phyloP scores from a whole-genome alignment of 2,888 invertebrate species.

The Drosophila lutescens region DNA sequence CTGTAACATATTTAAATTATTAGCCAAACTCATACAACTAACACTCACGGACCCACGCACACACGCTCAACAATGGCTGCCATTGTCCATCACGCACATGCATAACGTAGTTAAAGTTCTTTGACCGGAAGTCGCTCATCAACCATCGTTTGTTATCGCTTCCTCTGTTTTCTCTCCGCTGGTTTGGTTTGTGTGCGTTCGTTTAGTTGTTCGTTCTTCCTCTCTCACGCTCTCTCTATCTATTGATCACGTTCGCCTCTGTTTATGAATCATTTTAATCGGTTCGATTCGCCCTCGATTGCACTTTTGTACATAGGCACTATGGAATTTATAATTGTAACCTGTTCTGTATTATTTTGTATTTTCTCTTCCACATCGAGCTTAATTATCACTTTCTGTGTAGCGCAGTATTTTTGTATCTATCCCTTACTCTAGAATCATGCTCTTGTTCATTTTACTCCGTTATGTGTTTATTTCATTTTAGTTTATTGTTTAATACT shows the following conservation, averaged over 20 bases:
- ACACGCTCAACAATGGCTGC: conserved; percentile 7
- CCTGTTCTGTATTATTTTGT: conserved; percentile 20
- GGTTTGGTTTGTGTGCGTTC: conserved; percentile 41
- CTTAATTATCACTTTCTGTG: conserved; percentile 3
- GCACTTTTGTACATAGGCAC: conserved; percentile 48
- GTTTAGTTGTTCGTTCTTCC: conserved; percentile 31
- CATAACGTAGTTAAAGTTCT: conserved; percentile 45
- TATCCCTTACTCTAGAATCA: conserved; percentile 7
- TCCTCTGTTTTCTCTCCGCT: conserved; percentile 39
- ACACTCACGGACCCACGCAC: conserved; percentile 27
- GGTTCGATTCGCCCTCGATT: conserved; percentile 28
- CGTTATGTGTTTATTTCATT: conserved; percentile 44
- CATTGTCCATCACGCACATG: conserved; percentile 23
- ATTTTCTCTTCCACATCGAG: conserved; percentile 8
- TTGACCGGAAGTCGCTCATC: conserved; percentile 72
- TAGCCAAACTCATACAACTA: conserved; percentile 64
- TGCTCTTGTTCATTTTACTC: conserved; percentile 26
- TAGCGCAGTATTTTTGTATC: conserved; percentile 19
- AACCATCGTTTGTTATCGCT: conserved; percentile 40
- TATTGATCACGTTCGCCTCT: conserved; percentile 22
- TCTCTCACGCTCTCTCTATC: conserved; percentile 37
- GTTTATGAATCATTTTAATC: conserved; percentile 33
- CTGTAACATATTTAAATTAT: conserved; percentile 68
- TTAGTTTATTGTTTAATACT: conserved; percentile 72
- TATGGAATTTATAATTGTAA: conserved; percentile 33